Percentiles rank a stretch among this genome's conserved stretches.
Evolutionary conservation across 2,113 vertebrate species (phyloP).

Genomic region (Choloepus hoffmanni): DNA sequence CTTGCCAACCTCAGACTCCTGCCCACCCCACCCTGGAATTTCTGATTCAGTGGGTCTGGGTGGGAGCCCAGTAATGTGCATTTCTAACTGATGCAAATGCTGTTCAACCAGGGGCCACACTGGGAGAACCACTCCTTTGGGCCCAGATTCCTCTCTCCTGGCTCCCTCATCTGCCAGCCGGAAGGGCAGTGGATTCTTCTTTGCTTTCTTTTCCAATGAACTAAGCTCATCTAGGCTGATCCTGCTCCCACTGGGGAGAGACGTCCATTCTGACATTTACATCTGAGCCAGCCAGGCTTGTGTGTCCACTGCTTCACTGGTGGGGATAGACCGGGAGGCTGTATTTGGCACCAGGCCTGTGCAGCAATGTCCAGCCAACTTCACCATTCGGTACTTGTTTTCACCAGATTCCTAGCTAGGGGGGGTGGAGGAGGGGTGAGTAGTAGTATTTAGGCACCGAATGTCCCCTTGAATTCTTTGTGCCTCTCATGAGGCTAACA

Average conservation of each 20-base stretch:
- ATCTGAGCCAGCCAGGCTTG: not conserved
- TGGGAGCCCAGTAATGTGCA: not conserved
- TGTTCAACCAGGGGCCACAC: accelerated
- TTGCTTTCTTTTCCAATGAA: not conserved
- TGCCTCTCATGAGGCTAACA: too few species aligned
- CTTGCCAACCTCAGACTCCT: accelerated
- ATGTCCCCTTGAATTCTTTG: too few species aligned
- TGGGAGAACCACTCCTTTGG: not conserved
- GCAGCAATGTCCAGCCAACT: not conserved
- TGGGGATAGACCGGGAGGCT: too few species aligned
- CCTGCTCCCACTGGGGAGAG: accelerated
- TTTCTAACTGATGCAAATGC: not conserved
- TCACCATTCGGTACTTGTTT: not conserved
- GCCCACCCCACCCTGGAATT: accelerated
- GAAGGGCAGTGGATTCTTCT: too few species aligned
- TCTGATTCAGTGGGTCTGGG: not conserved
- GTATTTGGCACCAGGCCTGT: too few species aligned
- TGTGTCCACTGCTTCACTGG: not conserved
- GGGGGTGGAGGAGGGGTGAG: not conserved
- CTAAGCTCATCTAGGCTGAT: not conserved
- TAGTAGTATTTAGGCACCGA: not conserved
- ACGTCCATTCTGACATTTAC: accelerated
- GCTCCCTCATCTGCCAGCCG: not conserved
- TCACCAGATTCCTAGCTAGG: not conserved
- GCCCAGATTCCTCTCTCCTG: not conserved